Conservation (phyloP, 2,797 vertebrate species). For the Alauda arvensis region DNA sequence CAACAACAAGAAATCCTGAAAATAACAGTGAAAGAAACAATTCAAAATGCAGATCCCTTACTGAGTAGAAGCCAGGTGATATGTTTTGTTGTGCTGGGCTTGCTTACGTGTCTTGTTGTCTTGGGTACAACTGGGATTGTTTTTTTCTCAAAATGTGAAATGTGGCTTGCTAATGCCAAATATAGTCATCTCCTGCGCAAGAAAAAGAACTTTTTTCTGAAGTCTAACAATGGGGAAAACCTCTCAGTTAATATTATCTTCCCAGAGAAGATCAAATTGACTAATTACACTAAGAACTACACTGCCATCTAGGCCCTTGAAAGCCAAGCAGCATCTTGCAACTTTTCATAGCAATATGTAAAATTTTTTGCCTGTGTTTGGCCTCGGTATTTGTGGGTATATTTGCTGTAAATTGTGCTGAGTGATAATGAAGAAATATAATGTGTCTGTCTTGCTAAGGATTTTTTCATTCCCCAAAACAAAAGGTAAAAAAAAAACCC, state of each 20-base stretch:
- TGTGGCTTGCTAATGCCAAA: constrained; percentile 87
- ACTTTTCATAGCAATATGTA: neutral
- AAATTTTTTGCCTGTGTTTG: constrained; percentile 7
- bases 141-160: constrained; percentile 89
- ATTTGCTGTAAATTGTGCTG: constrained; percentile 5
- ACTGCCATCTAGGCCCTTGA: constrained; percentile 77
- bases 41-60: constrained; percentile 74
- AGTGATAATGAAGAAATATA: constrained; percentile 5
- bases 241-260: constrained; percentile 89
- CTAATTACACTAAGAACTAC: constrained; percentile 82
- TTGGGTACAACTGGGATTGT: constrained; percentile 87
- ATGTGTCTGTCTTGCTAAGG: neutral
- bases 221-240: constrained; percentile 72
- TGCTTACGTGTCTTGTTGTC: constrained; percentile 91
- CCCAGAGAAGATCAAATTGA: constrained; percentile 88
- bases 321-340: neutral
- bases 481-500: neutral
- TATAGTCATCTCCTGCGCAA: constrained; percentile 84
- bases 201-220: constrained; percentile 85
- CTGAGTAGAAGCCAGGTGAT: constrained; percentile 87
- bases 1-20: constrained; percentile 83
- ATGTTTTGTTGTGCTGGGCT: constrained; percentile 89
- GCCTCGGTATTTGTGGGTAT: constrained; percentile 12
- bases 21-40: constrained; percentile 87
- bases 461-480: neutral